Base-by-base conservation (phyloP, 2,797 vertebrate genomes). In the Gymnothorax javanicus region DNA sequence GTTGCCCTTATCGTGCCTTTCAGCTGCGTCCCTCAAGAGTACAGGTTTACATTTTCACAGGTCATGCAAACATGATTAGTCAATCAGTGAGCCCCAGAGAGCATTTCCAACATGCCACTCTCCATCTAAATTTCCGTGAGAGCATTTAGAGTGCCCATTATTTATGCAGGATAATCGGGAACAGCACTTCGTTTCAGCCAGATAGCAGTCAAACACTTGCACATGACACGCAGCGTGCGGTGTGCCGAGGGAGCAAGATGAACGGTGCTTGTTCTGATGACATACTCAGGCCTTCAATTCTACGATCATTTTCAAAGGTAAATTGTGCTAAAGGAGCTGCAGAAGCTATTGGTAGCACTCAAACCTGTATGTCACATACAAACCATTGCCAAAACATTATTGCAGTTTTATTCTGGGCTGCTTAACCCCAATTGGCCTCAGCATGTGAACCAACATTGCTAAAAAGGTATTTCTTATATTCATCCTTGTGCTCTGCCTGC, bases 121-220 rank as follows among this genome's bases (percentile, higher is more conserved):
- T 67, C 57, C 57, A 58, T 60, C 57, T 60, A 62, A 17, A 59
- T 62, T 52, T 27, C 58, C 83, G 62, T 23, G 27, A 56, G 73
- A 3, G 73, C 73, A 77, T 50, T 83, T 83, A 58, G 11, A 43
- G 11, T 60, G 25, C 15, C 50, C 77, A 54, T 56, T 20, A 81
- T 23, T 81, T 81, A 81, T 81, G 52, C 77, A 81, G 52, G 50
- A 81, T n/a, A 23, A 81, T 81, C 50, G 9, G 77, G 56, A 56
- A 81, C 77, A 54, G 77, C 77, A 81, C 77, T 81, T 81, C 77
- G 20, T n/a, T 81, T 81, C 20, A 56, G 50, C n/a, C 77, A 6
- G 23, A 81, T 3, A 81, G 77, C 20, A 54, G 77, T 81, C 77
- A 81, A n/a, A 81, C 33, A 17, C 77, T 81, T 2, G 7, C 5